These are phyloP conservation scores for Zygaena filipendulae DNA, from an alignment of 2,888 invertebrate species.

Conservation along the genomic window DNA sequence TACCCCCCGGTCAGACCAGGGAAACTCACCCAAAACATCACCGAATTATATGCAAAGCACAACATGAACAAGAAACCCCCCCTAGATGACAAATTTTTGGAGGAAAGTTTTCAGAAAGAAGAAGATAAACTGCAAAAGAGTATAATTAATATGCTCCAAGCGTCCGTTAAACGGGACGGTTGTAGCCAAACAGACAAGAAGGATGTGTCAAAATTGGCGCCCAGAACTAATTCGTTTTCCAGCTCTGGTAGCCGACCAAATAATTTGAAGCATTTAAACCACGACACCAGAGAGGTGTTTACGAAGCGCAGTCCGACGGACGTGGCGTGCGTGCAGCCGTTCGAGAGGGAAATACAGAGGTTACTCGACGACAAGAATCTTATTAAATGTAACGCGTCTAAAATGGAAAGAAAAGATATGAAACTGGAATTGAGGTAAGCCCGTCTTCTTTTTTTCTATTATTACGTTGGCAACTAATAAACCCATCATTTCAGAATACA, in stretches of 20 bases:
- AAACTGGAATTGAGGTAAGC: conserved; percentile 66
- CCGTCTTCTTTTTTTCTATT: too few relatives aligned
- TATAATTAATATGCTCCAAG: conserved; percentile 62
- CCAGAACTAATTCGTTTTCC: conserved; percentile 62
- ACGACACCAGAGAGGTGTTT: conserved; percentile 54
- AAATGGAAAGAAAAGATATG: conserved; percentile 70
- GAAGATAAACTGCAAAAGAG: conserved; percentile 59
- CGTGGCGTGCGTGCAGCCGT: conserved; percentile 71
- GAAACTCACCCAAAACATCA: conserved; percentile 42
- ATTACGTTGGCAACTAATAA: background rate
- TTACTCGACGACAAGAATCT: conserved; percentile 78
- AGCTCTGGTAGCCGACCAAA: conserved; percentile 60
- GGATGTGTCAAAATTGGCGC: conserved; percentile 52
- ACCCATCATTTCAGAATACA: background rate
- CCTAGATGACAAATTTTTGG: conserved; percentile 49
- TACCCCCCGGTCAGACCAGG: conserved; percentile 68
- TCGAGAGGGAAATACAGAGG: conserved; percentile 83
- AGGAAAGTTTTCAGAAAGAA: conserved; percentile 51
- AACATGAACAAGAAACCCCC: conserved; percentile 47
- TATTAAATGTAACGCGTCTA: conserved; percentile 70
- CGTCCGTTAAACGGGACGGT: conserved; percentile 70
- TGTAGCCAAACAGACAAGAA: conserved; percentile 76
- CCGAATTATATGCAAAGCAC: conserved; percentile 52
- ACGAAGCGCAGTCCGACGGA: conserved; percentile 58
- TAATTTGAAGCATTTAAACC: conserved; percentile 65